Evolutionary conservation across 2,888 invertebrate genomes (phyloP).

Genomic region (Gastrophysa polygoni): DNA sequence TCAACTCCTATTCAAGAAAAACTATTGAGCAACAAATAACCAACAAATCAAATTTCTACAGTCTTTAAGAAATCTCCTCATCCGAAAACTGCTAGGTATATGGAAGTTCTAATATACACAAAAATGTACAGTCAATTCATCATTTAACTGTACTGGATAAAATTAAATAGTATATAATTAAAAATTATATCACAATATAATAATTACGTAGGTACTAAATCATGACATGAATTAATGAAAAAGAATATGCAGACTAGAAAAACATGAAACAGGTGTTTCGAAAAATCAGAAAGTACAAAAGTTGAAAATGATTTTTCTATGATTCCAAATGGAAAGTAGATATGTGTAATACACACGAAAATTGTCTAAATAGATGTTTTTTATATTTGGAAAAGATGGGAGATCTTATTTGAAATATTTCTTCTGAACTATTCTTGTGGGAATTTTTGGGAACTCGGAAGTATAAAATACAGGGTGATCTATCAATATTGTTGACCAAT

Average conservation of each 20-base stretch:
- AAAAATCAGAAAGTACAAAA: background rate
- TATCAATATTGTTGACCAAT: too few species aligned
- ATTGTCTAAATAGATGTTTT: too few species aligned
- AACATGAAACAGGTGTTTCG: background rate
- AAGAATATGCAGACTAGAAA: background rate
- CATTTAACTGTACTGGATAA: background rate
- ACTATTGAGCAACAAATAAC: constrained; percentile 17
- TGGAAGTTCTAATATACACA: background rate
- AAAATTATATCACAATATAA: constrained; percentile 13
- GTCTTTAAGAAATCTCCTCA: constrained; percentile 4
- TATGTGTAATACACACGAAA: too few species aligned
- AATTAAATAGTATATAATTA: background rate
- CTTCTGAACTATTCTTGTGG: too few species aligned
- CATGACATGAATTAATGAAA: background rate
- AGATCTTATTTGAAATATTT: too few species aligned
- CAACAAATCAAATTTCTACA: background rate
- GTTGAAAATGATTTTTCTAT: too few species aligned
- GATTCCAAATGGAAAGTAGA: too few species aligned
- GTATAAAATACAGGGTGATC: too few species aligned
- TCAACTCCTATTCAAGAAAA: background rate
- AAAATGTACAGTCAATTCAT: background rate
- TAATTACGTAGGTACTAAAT: background rate
- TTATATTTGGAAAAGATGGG: too few species aligned
- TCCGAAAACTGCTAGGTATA: background rate
- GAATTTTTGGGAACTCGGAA: too few species aligned